Conservation (phyloP, 1,140 invertebrate species). For the Asobara japonica region DNA sequence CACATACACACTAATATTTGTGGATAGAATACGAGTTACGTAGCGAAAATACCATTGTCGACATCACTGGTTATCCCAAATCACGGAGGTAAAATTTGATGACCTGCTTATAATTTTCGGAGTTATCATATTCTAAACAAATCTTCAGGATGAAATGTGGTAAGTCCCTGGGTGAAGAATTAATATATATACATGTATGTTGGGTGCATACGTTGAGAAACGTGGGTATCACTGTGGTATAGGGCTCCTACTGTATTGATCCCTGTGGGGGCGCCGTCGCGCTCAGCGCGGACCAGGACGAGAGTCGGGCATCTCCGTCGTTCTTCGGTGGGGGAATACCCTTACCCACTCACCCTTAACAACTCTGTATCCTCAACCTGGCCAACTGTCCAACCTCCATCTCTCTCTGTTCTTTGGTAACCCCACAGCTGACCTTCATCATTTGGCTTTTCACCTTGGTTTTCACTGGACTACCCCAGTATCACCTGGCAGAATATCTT, state of each 20-base stretch:
- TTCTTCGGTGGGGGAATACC: constrained; percentile 57
- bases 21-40: too few species aligned
- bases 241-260: constrained; percentile 53
- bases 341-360: constrained; percentile 45
- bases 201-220: not conserved
- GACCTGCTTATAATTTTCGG: too few species aligned
- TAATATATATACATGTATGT: constrained; percentile 15
- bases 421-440: not conserved
- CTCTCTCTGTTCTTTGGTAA: not conserved
- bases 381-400: not conserved
- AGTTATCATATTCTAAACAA: not conserved
- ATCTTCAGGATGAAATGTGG: not conserved
- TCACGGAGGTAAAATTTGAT: too few species aligned
- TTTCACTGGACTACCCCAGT: not conserved
- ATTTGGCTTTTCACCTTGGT: constrained; percentile 3
- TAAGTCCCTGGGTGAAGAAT: not conserved
- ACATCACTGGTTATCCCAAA: too few species aligned
- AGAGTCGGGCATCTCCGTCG: constrained; percentile 58
- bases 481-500: not conserved
- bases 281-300: constrained; percentile 51
- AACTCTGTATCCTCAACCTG: not conserved
- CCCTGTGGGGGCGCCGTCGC: constrained; percentile 53
- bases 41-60: too few species aligned
- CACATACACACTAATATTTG: too few species aligned
- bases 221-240: constrained; percentile 52